Evolutionary conservation across 2,113 vertebrate genomes (phyloP).

Genomic region (Pitta sordida): DNA sequence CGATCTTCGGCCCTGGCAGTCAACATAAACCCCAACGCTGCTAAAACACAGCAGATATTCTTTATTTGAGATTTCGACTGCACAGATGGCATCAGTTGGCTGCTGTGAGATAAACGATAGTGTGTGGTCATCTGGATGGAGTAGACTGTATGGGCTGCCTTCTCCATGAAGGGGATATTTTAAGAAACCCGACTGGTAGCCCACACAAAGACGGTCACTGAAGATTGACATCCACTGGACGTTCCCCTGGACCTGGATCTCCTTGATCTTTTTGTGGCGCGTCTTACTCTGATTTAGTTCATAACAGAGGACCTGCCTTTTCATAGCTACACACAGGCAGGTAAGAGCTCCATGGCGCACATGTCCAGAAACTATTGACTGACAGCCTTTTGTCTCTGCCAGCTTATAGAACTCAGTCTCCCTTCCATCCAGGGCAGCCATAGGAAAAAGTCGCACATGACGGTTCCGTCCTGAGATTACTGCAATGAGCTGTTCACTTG

Average conservation of each 20-base stretch:
- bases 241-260: constrained; percentile 87
- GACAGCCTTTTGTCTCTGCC: constrained; percentile 93
- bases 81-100: constrained; percentile 88
- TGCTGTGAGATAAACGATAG: constrained; percentile 92
- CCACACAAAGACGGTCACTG: constrained; percentile 90
- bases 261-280: constrained; percentile 89
- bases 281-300: constrained; percentile 93
- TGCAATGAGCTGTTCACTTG: constrained; percentile 89
- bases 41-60: constrained; percentile 98
- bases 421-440: constrained; percentile 87
- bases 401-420: constrained; percentile 92
- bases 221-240: constrained; percentile 98
- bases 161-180: constrained; percentile 89
- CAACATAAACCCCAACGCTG: constrained; percentile 92
- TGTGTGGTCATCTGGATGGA: constrained; percentile 92
- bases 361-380: constrained; percentile 85
- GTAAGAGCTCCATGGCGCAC: constrained; percentile 83
- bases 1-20: constrained; percentile 94
- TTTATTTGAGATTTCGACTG: constrained; percentile 95
- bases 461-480: constrained; percentile 97
- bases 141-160: constrained; percentile 80
- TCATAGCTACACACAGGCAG: constrained; percentile 95
- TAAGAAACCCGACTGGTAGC: constrained; percentile 91
- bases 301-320: constrained; percentile 92
- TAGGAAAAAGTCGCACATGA: constrained; percentile 92